These are phyloP conservation scores for Carassius auratus DNA, from an alignment of 2,113 vertebrate species.

Conservation along the genomic window DNA sequence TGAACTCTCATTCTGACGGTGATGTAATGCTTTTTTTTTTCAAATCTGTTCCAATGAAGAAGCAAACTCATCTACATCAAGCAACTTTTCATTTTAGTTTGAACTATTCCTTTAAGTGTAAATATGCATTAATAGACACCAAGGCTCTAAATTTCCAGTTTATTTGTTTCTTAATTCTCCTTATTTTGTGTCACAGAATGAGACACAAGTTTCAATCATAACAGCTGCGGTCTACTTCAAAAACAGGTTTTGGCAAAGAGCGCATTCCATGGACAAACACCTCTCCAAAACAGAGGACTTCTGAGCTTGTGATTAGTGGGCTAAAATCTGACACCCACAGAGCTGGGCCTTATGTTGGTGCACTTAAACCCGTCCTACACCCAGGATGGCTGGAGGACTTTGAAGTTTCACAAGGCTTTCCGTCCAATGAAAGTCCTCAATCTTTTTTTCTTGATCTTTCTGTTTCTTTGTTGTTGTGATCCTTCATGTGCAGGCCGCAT, in stretches of 20 bases:
- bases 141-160: neutral
- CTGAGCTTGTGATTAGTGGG: slow-evolving; percentile 59
- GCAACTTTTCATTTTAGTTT: no score
- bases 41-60: no score
- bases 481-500: slow-evolving; percentile 5
- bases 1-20: no score
- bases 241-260: slow-evolving; percentile 51
- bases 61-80: no score
- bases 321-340: slow-evolving; percentile 58
- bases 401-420: neutral
- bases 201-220: slow-evolving; percentile 7
- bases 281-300: slow-evolving; percentile 66
- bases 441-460: neutral
- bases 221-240: neutral
- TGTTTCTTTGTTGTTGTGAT: neutral
- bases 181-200: no score
- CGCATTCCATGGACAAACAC: slow-evolving; percentile 67
- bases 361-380: slow-evolving; percentile 54
- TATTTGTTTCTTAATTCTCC: neutral
- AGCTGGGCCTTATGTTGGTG: slow-evolving; percentile 38
- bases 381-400: slow-evolving; percentile 24
- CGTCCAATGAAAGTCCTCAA: slow-evolving; percentile 14
- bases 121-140: neutral
- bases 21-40: no score
- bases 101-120: neutral